These are phyloP conservation scores for Pollimyrus isidori DNA, from an alignment of 2,113 vertebrate species.

Conservation along the genomic window DNA sequence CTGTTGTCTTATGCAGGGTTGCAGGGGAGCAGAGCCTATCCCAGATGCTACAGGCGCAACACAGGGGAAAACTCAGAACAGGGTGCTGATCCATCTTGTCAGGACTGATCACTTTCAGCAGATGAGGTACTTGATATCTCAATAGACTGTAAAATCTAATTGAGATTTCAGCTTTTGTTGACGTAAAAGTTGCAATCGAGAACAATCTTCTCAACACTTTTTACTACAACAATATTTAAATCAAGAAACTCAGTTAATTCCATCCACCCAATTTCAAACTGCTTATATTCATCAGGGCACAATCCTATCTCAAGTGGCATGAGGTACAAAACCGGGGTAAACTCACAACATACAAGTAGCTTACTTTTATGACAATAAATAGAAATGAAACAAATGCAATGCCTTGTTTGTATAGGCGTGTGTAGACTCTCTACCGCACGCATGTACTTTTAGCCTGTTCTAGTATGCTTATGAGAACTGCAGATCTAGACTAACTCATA, in stretches of 20 bases:
- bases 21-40: no score
- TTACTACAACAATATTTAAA: background rate
- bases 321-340: background rate
- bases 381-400: background rate
- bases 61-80: background rate
- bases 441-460: background rate
- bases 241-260: background rate
- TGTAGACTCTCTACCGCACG: background rate
- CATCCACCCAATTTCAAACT: background rate
- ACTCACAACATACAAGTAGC: background rate
- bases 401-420: background rate
- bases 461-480: background rate
- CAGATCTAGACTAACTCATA: background rate
- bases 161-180: background rate
- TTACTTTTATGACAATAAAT: background rate
- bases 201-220: background rate
- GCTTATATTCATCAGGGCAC: background rate
- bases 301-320: background rate
- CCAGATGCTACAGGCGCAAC: background rate
- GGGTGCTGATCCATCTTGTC: background rate
- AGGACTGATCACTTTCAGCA: background rate
- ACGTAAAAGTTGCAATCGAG: background rate
- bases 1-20: background rate
- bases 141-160: background rate
- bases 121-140: background rate